Base-by-base conservation (phyloP, 1,140 invertebrate species). In the Drosophila sproati region DNA sequence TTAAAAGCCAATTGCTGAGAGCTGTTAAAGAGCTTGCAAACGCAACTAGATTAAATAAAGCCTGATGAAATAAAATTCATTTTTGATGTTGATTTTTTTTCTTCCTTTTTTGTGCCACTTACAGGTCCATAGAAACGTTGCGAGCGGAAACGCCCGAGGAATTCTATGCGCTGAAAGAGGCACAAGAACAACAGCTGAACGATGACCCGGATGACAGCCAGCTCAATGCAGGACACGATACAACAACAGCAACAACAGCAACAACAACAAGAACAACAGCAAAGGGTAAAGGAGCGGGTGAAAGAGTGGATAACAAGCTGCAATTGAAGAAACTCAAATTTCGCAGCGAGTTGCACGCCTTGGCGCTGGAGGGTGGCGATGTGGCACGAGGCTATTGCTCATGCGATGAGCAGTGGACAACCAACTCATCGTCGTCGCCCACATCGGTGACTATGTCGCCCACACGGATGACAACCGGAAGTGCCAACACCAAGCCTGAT, bases 321-420 rank as follows among this genome's bases (percentile, higher is more conserved):
- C 78, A 83, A 55, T 60, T 85, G 66, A 89, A 91, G 74, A 80
- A 89, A 54, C 66, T 91, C 37, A 78, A 73, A 28, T 77, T 89
- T 63, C 76, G 67, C 35, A 87, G 81, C 5, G 91, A 92, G 67
- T 74, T 81, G 35, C 91, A 92, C 50, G 91, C 83, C 4, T 39
- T 92, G 28, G 81, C 91, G 3, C 63, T 92, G 55, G 91, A 92
- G 62, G 91, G 87, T 8, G 91, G 87, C 55, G 91, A 92, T 66
- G 86, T 82, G 59, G 91, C 87, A 32, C 74, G 83, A 7, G 91
- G 91, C 47, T 92, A 92, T 64, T 92, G 91, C 64, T 92, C 91
- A 60, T 92, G 91, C 68, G 91, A 92, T 50, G 91, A 92, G 56
- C 91, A 92, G 71, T 92, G 87, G 87, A 86, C 87, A 12, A 20